These are phyloP conservation scores for Lordiphosa mommai DNA, from an alignment of 1,140 invertebrate genomes.

Conservation along the genomic window DNA sequence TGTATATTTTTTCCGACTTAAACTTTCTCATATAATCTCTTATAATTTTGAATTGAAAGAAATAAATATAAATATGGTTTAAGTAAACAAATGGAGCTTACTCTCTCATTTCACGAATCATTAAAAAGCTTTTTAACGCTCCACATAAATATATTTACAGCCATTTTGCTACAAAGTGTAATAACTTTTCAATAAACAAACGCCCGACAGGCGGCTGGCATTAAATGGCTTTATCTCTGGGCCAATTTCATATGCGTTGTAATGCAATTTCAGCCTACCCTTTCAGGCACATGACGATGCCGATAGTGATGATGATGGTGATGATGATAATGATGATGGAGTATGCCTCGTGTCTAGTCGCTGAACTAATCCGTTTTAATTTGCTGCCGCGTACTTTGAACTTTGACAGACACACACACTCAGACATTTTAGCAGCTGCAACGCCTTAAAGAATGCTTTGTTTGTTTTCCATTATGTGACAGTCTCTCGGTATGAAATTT, in stretches of 20 bases:
- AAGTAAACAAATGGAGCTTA: too few relatives aligned
- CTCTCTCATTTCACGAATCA: not conserved
- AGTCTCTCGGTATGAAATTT: conserved; percentile 3
- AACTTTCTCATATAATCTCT: too few relatives aligned
- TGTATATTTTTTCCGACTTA: too few relatives aligned
- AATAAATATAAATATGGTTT: too few relatives aligned
- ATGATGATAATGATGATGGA: conserved; percentile 19
- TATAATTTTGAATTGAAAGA: too few relatives aligned
- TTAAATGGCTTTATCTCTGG: conserved; percentile 3
- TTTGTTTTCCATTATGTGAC: conserved; percentile 65
- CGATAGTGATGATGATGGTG: not conserved
- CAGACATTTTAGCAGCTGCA: conserved; percentile 24
- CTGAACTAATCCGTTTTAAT: conserved; percentile 52
- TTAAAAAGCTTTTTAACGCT: too few relatives aligned
- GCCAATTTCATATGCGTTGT: conserved; percentile 1
- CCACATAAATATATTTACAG: too few relatives aligned
- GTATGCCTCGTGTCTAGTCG: conserved; percentile 8
- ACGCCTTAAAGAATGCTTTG: conserved; percentile 62
- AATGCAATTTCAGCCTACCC: conserved; percentile 22
- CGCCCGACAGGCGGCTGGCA: not conserved
- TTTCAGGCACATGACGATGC: not conserved
- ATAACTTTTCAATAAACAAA: conserved; percentile 38
- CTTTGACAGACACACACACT: conserved; percentile 28
- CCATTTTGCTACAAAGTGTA: not conserved
- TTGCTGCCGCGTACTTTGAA: conserved; percentile 57